Percentiles rank a stretch among this genome's conserved stretches.
These are phyloP conservation scores for Xestoiulus laeticollis DNA, from an alignment of 2,888 invertebrate genomes.

Conservation along the genomic window DNA sequence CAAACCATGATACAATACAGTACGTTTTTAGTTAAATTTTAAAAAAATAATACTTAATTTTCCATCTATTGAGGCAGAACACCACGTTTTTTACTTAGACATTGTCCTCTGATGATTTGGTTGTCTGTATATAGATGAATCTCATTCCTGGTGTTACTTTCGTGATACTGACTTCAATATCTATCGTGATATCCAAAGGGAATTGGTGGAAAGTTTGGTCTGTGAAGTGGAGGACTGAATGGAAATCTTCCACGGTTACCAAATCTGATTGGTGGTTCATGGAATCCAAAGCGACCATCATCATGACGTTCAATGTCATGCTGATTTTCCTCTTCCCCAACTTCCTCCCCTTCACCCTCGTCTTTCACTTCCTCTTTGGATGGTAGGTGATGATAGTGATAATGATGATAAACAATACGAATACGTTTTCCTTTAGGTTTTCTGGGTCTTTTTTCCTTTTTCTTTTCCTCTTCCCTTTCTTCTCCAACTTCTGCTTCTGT, in stretches of 20 bases:
- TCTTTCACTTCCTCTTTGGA: conserved; percentile 26
- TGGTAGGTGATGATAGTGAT: conserved; percentile 4
- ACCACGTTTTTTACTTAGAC: too few species aligned
- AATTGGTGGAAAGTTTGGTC: neutral
- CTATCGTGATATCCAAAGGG: conserved; percentile 6
- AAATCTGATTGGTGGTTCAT: neutral
- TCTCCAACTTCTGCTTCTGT: neutral
- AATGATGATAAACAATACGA: neutral
- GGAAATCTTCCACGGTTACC: neutral
- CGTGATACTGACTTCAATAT: neutral
- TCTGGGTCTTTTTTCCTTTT: neutral
- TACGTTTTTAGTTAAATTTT: too few species aligned
- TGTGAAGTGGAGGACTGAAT: neutral
- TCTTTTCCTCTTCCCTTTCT: neutral
- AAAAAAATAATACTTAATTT: too few species aligned
- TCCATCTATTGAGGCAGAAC: too few species aligned
- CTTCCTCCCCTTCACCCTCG: neutral
- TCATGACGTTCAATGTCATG: conserved; percentile 8
- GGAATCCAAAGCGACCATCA: conserved; percentile 1
- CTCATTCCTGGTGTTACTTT: neutral
- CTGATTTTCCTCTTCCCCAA: neutral
- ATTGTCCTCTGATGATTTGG: too few species aligned
- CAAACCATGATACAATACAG: too few species aligned
- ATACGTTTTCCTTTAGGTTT: neutral
- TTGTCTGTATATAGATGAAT: too few species aligned